Percentiles rank a stretch among this genome's conserved stretches.
These are phyloP conservation scores for Varanus komodoensis DNA, from an alignment of 2,113 vertebrate genomes.

Conservation along the genomic window DNA sequence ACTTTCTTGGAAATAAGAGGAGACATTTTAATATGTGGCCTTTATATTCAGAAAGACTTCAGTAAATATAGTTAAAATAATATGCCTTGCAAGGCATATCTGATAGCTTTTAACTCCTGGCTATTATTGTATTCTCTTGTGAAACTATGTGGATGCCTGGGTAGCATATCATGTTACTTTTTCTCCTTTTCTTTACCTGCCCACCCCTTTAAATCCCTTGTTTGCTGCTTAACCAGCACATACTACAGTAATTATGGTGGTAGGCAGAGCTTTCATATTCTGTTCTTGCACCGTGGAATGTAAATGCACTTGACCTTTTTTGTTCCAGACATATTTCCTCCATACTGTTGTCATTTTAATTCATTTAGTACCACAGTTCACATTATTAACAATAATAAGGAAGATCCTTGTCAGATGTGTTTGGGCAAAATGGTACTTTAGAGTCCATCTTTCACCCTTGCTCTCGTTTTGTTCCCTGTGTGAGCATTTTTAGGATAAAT, in stretches of 20 bases:
- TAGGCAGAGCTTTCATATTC: constrained; percentile 22
- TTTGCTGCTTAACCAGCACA: constrained; percentile 24
- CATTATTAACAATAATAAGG: constrained; percentile 19
- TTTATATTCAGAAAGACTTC: constrained; percentile 38
- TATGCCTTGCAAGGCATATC: background rate
- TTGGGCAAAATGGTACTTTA: background rate
- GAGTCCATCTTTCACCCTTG: constrained; percentile 19
- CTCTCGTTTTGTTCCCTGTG: background rate
- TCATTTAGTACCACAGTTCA: constrained; percentile 32
- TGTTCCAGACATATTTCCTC: constrained; percentile 23
- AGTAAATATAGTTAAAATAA: constrained; percentile 8
- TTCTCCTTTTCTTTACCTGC: background rate
- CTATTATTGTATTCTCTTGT: constrained; percentile 26
- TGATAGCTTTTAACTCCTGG: constrained; percentile 31
- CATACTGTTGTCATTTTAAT: background rate
- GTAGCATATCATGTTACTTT: background rate
- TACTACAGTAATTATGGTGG: constrained; percentile 31
- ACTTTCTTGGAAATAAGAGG: constrained; percentile 18
- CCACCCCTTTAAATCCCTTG: constrained; percentile 13
- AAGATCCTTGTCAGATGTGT: constrained; percentile 11
- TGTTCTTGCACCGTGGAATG: constrained; percentile 22
- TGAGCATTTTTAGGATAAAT: background rate
- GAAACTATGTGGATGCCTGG: background rate
- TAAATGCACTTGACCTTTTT: constrained; percentile 43
- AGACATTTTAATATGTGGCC: constrained; percentile 14